Evolutionary conservation across 2,888 invertebrate genomes (phyloP), one percentile per base, ranked within the genome.

Genomic region (Cheilosia vulpina): DNA sequence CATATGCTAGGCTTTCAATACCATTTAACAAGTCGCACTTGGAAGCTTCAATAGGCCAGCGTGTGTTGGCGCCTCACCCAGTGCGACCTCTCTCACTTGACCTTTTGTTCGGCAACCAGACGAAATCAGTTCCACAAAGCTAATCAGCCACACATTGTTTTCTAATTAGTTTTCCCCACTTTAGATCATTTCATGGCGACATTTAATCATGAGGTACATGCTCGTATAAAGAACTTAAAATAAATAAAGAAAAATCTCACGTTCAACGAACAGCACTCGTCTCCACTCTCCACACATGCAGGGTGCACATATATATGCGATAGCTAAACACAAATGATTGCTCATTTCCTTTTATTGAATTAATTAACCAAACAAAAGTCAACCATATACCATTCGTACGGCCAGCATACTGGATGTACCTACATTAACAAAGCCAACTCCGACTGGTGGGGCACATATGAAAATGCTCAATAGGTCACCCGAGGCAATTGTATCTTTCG

Each of bases 331-430:
- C 72, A 78, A 52, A 57, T 83, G 73, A 83, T 78, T 83, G 68
- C 68, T 83, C 83, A 83, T 78, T 83, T 83, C 83, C 83, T 83
- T 78, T 83, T 78, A 78, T 78, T 83, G 83, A 83, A 83, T 83
- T 83, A 78, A 83, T 83, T 83, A 83, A 73, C 78, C 72, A 78
- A 83, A 82, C 82, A 72, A 81, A 76, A 82, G 77, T 77, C 77
- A 77, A 77, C 77, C 71, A 65, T 21, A 66, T n/a, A 62, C 80
- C 68, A 66, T 75, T 57, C 65, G 47, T 15, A 57, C 19, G 57
- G n/a, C 6, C n/a, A 69, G 41, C 53, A 47, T 58, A 72, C 63
- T 66, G 62, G 41, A 41, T 43, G 27, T 6, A 43, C n/a, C n/a
- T n/a, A n/a, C 55, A 75, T 75, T 63, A 81, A 75, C 69, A 72